Evolutionary conservation across 2,888 invertebrate genomes (phyloP).

Genomic region (Hoplodrina ambigua): DNA sequence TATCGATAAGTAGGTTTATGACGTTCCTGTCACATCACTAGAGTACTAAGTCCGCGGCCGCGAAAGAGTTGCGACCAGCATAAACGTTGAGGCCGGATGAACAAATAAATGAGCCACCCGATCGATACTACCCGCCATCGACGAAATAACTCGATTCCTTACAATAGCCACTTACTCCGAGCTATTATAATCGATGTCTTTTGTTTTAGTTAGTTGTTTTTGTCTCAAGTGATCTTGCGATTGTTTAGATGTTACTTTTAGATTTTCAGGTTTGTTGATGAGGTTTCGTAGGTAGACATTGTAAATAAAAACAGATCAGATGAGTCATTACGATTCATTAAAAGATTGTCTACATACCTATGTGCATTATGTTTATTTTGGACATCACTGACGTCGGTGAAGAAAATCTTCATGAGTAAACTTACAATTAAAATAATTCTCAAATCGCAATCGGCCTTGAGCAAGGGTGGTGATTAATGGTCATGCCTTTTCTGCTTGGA

Average conservation of each 20-base stretch:
- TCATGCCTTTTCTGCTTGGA: too few relatives aligned
- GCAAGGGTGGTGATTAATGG: too few relatives aligned
- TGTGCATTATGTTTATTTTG: not conserved
- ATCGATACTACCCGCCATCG: slow-evolving; percentile 74
- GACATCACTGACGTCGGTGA: too few relatives aligned
- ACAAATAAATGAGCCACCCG: slow-evolving; percentile 86
- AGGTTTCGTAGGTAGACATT: slow-evolving; percentile 1
- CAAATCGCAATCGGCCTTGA: too few relatives aligned
- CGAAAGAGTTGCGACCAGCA: slow-evolving; percentile 86
- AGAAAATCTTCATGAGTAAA: too few relatives aligned
- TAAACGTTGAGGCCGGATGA: slow-evolving; percentile 87
- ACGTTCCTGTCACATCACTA: slow-evolving; percentile 64
- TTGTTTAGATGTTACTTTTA: slow-evolving; percentile 31
- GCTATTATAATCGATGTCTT: slow-evolving; percentile 72
- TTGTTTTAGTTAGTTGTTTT: slow-evolving; percentile 63
- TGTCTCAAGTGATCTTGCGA: slow-evolving; percentile 45
- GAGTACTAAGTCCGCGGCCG: slow-evolving; percentile 70
- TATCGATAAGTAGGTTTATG: slow-evolving; percentile 11
- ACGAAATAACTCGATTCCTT: slow-evolving; percentile 75
- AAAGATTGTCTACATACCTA: too few relatives aligned
- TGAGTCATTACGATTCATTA: too few relatives aligned
- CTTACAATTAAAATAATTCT: too few relatives aligned
- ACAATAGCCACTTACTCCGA: slow-evolving; percentile 69
- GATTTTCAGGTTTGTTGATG: slow-evolving; percentile 17
- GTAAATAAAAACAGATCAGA: too few relatives aligned